Evolutionary conservation across 2,888 invertebrate species (phyloP).

Genomic region (Diarsia mendica): DNA sequence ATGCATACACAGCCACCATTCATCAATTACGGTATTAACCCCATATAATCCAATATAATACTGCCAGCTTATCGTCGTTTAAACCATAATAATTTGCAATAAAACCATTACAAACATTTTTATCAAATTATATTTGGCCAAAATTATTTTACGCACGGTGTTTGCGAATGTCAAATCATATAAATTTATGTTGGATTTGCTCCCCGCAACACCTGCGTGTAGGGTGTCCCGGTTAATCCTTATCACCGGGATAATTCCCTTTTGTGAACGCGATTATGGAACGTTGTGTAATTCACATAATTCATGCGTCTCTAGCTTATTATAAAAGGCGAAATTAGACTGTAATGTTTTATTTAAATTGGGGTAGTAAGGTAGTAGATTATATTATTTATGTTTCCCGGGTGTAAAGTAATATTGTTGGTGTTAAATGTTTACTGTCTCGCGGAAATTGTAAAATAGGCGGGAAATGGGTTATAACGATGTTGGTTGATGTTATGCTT

Average conservation of each 20-base stretch:
- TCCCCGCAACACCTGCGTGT: conserved; percentile 82
- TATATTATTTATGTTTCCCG: conserved; percentile 38
- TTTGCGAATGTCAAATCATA: conserved; percentile 86
- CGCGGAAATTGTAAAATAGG: conserved; percentile 43
- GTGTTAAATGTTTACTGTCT: conserved; percentile 34
- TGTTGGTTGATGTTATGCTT: conserved; percentile 30
- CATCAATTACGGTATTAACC: conserved; percentile 24
- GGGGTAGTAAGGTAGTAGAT: conserved; percentile 28
- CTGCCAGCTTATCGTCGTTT: conserved; percentile 28
- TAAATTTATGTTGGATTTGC: conserved; percentile 87
- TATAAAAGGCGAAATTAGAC: conserved; percentile 59
- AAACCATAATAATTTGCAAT: conserved; percentile 52
- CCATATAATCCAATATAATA: conserved; percentile 22
- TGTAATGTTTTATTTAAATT: conserved; percentile 59
- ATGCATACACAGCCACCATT: conserved; percentile 10
- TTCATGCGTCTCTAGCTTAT: conserved; percentile 63
- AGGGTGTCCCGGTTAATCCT: conserved; percentile 76
- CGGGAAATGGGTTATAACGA: conserved; percentile 34
- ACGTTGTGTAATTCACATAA: conserved; percentile 62
- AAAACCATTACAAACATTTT: conserved; percentile 64
- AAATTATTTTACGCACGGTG: conserved; percentile 78
- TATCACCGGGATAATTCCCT: conserved; percentile 74
- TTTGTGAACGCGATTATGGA: conserved; percentile 69
- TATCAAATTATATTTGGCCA: conserved; percentile 64
- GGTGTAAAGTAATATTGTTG: conserved; percentile 16